These are phyloP conservation scores for Micrasema minimum DNA, from an alignment of 1,140 invertebrate species.

Conservation along the genomic window DNA sequence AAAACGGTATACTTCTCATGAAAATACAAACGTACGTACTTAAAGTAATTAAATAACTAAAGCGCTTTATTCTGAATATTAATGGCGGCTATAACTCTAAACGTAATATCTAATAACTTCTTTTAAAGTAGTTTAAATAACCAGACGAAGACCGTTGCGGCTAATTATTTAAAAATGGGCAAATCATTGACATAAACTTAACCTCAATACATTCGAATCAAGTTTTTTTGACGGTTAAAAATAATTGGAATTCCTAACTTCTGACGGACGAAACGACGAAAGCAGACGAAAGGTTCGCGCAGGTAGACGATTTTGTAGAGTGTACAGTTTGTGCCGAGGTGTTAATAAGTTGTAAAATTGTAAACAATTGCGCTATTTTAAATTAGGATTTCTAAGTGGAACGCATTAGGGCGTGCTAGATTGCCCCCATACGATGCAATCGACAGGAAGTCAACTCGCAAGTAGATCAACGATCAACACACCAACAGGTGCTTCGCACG, in stretches of 20 bases:
- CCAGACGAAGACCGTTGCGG: too few species aligned
- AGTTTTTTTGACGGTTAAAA: slow-evolving; percentile 51
- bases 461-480: not conserved
- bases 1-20: not conserved
- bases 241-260: slow-evolving; percentile 52
- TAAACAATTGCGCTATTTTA: too few species aligned
- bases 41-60: not conserved
- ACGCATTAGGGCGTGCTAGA: slow-evolving; percentile 18
- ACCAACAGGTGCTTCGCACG: slow-evolving; percentile 33
- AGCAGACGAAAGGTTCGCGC: not conserved
- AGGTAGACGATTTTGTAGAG: not conserved
- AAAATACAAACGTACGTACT: too few species aligned
- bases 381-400: too few species aligned
- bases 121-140: not conserved
- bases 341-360: slow-evolving; percentile 4
- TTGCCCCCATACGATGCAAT: slow-evolving; percentile 10
- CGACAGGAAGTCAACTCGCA: slow-evolving; percentile 21
- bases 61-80: not conserved
- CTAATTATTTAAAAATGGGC: too few species aligned
- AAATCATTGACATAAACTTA: slow-evolving; percentile 35
- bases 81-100: too few species aligned
- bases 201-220: slow-evolving; percentile 49
- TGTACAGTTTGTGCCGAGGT: not conserved
- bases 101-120: not conserved
- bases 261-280: slow-evolving; percentile 19